Percentiles rank a stretch among this genome's conserved stretches.
Conservation (phyloP, 1,140 invertebrate genomes). For the Leptestheria dahalacensis region DNA sequence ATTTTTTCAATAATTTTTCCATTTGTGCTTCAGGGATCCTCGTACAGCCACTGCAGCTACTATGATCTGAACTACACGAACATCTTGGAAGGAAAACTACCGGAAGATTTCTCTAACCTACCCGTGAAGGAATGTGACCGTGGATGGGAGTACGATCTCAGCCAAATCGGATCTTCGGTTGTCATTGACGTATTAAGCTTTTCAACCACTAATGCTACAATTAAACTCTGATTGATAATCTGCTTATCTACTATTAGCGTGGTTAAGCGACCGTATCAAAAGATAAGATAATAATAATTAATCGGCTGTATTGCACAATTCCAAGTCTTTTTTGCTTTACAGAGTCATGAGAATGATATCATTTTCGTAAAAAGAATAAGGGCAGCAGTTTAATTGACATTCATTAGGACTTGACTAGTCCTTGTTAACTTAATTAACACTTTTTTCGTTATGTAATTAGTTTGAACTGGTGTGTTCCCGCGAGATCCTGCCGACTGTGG, state of each 20-base stretch:
- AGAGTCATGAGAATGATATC: too few species aligned
- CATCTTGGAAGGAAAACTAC: background rate
- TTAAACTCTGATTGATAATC: too few species aligned
- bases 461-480: constrained; percentile 11
- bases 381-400: too few species aligned
- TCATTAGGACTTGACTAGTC: too few species aligned
- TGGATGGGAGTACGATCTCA: constrained; percentile 64
- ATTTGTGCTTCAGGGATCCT: background rate
- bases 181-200: constrained; percentile 64
- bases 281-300: too few species aligned
- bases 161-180: constrained; percentile 51
- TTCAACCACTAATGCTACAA: background rate
- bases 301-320: too few species aligned
- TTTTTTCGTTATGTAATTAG: too few species aligned
- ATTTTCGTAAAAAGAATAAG: too few species aligned
- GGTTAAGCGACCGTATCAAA: too few species aligned
- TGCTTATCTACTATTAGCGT: background rate
- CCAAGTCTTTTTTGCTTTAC: too few species aligned
- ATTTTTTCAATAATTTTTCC: too few species aligned
- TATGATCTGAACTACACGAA: constrained; percentile 9
- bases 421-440: too few species aligned
- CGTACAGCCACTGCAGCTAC: constrained; percentile 1
- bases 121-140: constrained; percentile 47
- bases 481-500: constrained; percentile 1
- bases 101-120: constrained; percentile 28